Conservation (phyloP, 2,797 vertebrate species). For the Clarias pachynema region DNA sequence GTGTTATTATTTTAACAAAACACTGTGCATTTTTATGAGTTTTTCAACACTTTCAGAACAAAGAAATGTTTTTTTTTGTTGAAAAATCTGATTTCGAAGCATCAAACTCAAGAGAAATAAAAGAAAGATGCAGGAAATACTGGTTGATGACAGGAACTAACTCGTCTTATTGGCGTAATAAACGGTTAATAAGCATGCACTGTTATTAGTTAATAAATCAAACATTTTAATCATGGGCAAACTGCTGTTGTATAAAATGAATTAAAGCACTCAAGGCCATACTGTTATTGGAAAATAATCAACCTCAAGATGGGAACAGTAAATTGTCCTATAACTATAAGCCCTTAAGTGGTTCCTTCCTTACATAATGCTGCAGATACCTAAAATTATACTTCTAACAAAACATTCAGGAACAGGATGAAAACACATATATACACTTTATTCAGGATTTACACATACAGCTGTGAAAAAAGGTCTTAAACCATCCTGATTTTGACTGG, state of each 20-base stretch:
- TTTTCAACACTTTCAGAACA: background rate
- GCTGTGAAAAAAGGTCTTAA: background rate
- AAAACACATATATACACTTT: slow-evolving; percentile 32
- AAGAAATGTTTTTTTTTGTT: background rate
- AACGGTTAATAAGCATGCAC: background rate
- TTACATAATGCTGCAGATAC: background rate
- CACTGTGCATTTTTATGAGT: background rate
- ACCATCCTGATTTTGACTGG: background rate
- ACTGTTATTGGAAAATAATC: background rate
- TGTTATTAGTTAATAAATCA: background rate
- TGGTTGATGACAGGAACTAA: background rate
- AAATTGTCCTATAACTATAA: background rate
- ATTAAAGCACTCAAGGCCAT: background rate
- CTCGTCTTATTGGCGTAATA: background rate
- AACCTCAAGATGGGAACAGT: background rate
- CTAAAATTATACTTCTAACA: background rate
- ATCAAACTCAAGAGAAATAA: background rate
- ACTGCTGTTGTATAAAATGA: background rate
- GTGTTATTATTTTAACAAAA: background rate
- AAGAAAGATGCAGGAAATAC: background rate
- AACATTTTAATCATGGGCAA: background rate
- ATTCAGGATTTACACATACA: slow-evolving; percentile 9
- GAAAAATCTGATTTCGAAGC: background rate
- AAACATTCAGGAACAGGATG: background rate
- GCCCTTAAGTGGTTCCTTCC: background rate